Evolutionary conservation across 92 coral and sea anemone genomes (phyloP), one percentile per base, ranked within the genome.

Genomic region (Plumapathes pennacea): DNA sequence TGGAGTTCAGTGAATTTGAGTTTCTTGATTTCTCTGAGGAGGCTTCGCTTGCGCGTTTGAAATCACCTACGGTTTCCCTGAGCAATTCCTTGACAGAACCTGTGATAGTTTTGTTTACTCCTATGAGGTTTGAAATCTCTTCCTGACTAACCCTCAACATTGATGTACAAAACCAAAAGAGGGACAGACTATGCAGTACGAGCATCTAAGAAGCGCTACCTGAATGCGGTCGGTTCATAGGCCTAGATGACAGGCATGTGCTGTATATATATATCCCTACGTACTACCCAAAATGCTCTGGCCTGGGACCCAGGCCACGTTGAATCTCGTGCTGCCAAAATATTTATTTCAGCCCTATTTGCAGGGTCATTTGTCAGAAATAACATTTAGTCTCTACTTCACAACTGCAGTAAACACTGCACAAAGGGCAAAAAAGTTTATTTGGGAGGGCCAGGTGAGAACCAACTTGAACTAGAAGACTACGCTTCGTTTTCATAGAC

Each of bases 351-450:
- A 43, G 19, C 50, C 2, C n/a, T 43, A 10, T 43, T 43, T 9
- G 62, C 45, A 20, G 24, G 30, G 45, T 55, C 46, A 55, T 11
- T 55, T 19, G 62, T 55, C 45, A 32, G 62, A 53, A 55, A 36
- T 55, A 55, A 36, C 28, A 55, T 53, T 14, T n/a, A n/a, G n/a
- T n/a, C n/a, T n/a, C n/a, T n/a, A n/a, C n/a, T n/a, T n/a, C n/a
- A n/a, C n/a, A n/a, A n/a, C n/a, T n/a, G n/a, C n/a, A n/a, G n/a
- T n/a, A n/a, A n/a, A n/a, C n/a, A n/a, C n/a, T n/a, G n/a, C n/a
- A n/a, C n/a, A n/a, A n/a, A n/a, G n/a, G n/a, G n/a, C n/a, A n/a
- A n/a, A n/a, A n/a, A n/a, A n/a, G n/a, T n/a, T n/a, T n/a, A n/a
- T n/a, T n/a, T n/a, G n/a, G n/a, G n/a, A n/a, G n/a, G n/a, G n/a